A percentile compares a stretch with the other conserved stretches of the same genome.
These are phyloP conservation scores for Pangasianodon hypophthalmus DNA, from an alignment of 2,113 vertebrate species.

Conservation along the genomic window DNA sequence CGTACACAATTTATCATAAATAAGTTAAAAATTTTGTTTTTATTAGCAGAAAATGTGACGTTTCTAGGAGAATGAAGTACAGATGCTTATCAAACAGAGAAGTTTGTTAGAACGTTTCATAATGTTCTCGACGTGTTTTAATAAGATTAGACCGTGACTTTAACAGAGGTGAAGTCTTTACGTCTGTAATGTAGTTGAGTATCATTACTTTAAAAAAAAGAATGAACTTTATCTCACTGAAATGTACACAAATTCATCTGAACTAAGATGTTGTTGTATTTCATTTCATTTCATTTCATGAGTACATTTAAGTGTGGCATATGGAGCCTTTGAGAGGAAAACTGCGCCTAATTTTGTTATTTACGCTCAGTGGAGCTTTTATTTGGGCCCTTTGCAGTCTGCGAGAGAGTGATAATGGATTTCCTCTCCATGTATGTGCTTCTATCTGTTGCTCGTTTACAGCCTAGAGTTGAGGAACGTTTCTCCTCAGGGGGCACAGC, in stretches of 20 bases:
- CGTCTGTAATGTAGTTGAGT: no score
- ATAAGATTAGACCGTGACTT: no score
- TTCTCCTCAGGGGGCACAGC: neutral
- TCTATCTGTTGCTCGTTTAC: neutral
- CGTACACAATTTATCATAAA: neutral
- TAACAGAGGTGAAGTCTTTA: no score
- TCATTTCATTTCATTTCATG: neutral
- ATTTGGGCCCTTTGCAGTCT: neutral
- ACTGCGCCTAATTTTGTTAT: neutral
- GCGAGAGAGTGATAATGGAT: neutral
- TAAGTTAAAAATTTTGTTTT: neutral
- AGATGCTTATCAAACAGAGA: no score
- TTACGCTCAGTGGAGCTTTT: neutral
- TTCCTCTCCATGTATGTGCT: neutral
- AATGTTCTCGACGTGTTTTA: neutral
- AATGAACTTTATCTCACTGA: neutral
- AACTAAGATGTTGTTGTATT: neutral
- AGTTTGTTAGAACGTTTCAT: neutral
- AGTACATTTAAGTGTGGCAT: neutral
- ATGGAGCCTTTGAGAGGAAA: neutral
- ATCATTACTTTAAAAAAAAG: neutral
- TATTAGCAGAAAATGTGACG: neutral
- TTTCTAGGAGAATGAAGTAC: neutral
- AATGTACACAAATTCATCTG: neutral
- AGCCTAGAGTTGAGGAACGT: neutral